These are phyloP conservation scores for Ptychodera flava DNA, from an alignment of 35 echinoderm and acorn worm genomes.

Conservation along the genomic window DNA sequence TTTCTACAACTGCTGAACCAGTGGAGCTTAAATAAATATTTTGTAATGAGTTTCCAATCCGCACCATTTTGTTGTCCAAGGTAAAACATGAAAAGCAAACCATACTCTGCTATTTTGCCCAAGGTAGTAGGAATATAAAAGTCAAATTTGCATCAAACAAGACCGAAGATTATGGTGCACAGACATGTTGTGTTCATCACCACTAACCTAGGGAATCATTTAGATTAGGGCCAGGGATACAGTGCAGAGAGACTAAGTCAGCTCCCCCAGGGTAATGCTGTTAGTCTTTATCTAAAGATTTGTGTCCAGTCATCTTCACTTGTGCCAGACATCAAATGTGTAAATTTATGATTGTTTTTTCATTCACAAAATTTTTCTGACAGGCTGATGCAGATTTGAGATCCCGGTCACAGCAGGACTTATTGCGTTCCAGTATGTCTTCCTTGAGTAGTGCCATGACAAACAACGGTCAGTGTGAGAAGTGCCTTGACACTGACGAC, in stretches of 20 bases:
- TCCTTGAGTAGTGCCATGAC: neutral
- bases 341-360: too few species aligned
- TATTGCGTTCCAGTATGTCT: neutral
- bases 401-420: neutral
- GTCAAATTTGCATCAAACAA: too few species aligned
- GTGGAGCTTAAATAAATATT: neutral
- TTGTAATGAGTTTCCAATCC: neutral
- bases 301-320: too few species aligned
- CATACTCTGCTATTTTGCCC: constrained; percentile 27
- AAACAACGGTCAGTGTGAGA: neutral
- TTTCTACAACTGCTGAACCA: neutral
- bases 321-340: too few species aligned
- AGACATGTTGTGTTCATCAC: too few species aligned
- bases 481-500: neutral
- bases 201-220: too few species aligned
- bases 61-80: constrained; percentile 8
- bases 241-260: too few species aligned
- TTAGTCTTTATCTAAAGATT: too few species aligned
- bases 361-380: too few species aligned
- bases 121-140: constrained; percentile 30
- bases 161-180: too few species aligned
- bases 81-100: constrained; percentile 22
- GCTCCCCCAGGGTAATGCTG: too few species aligned
- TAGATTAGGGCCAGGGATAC: too few species aligned
- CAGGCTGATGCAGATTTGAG: neutral